Evolutionary conservation across 2,888 invertebrate genomes (phyloP).

Genomic region (Cosmopolites sordidus): DNA sequence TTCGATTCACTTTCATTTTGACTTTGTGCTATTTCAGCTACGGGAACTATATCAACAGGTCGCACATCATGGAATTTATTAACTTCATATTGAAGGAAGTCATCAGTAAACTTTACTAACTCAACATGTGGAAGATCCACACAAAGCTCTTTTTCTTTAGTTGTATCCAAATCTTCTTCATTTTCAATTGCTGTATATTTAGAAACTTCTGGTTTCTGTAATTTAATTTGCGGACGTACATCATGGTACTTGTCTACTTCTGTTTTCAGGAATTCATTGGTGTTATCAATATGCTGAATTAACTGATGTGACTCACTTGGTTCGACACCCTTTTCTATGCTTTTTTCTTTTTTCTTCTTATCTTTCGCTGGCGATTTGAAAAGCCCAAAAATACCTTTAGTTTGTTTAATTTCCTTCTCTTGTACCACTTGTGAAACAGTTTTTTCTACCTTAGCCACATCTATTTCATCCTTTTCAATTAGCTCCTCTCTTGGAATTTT

Average conservation of each 20-base stretch:
- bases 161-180: background rate
- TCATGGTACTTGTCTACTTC: slow-evolving; percentile 21
- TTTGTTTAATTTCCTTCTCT: background rate
- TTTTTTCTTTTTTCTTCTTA: slow-evolving; percentile 12
- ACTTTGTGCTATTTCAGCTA: slow-evolving; percentile 1
- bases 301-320: background rate
- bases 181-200: background rate
- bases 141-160: background rate
- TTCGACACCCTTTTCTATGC: background rate
- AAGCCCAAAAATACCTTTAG: slow-evolving; percentile 4
- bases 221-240: background rate
- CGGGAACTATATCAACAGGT: slow-evolving; percentile 9
- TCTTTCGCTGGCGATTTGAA: slow-evolving; percentile 18
- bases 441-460: background rate
- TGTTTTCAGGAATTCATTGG: slow-evolving; percentile 23
- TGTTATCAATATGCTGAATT: background rate
- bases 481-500: background rate
- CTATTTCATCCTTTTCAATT: slow-evolving; percentile 1
- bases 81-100: slow-evolving; percentile 30
- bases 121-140: background rate
- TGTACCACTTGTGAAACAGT: background rate
- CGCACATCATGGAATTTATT: slow-evolving; percentile 29
- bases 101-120: slow-evolving; percentile 8
- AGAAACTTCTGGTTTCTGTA: background rate
- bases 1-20: slow-evolving; percentile 10